phyloP scores from a whole-genome alignment of 2,113 vertebrate genomes.

The Dendropsophus ebraccatus region DNA sequence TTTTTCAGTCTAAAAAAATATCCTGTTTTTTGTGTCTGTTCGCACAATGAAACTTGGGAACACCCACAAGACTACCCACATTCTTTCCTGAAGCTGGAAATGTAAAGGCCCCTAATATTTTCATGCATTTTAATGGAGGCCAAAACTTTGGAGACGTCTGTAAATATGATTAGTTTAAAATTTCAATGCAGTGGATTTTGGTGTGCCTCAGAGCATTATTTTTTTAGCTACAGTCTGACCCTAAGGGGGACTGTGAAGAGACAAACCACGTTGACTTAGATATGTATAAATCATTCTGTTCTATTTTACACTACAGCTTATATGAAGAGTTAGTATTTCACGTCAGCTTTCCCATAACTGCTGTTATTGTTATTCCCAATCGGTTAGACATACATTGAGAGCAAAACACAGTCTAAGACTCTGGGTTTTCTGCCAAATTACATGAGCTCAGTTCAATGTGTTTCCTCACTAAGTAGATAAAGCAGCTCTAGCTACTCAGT shows the following conservation, averaged over 20 bases:
- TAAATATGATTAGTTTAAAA: too few species aligned
- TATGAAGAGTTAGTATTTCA: conserved; percentile 22
- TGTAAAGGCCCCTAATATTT: not conserved
- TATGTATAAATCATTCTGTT: not conserved
- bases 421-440: conserved; percentile 50
- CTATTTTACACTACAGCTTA: not conserved
- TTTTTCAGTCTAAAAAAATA: not conserved
- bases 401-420: conserved; percentile 39
- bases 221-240: not conserved
- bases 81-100: not conserved
- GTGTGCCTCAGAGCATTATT: not conserved
- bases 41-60: not conserved
- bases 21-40: not conserved
- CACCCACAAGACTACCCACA: not conserved
- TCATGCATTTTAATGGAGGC: not conserved
- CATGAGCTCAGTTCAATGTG: conserved; percentile 52
- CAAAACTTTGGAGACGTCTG: too few species aligned
- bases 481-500: conserved; percentile 31
- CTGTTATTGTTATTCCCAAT: conserved; percentile 44
- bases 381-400: conserved; percentile 31
- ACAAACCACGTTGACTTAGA: not conserved
- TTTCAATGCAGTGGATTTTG: not conserved
- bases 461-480: conserved; percentile 56
- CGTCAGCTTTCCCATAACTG: conserved; percentile 22
- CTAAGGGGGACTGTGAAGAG: not conserved